Conservation (phyloP, 2,113 vertebrate genomes). For the Echinops telfairi region DNA sequence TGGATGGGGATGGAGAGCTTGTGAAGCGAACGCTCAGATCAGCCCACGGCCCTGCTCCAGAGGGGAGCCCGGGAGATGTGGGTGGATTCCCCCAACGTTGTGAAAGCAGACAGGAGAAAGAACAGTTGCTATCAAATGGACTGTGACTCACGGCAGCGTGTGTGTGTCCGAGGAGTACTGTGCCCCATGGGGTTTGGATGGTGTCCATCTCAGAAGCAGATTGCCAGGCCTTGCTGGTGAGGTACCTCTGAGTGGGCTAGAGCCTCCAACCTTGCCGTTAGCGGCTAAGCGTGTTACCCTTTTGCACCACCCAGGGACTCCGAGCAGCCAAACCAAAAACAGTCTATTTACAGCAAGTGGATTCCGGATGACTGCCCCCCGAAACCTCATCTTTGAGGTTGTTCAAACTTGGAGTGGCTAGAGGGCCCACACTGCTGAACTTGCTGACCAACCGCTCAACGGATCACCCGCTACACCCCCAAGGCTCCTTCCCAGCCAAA, state of each 20-base stretch:
- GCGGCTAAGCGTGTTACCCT: neutral
- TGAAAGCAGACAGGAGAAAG: neutral
- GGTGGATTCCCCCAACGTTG: neutral
- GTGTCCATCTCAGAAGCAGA: neutral
- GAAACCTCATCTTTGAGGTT: too few relatives aligned
- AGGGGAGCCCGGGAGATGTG: slow-evolving; percentile 63
- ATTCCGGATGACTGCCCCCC: too few relatives aligned
- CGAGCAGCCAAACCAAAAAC: too few relatives aligned
- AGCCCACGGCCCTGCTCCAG: neutral
- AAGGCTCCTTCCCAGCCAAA: too few relatives aligned
- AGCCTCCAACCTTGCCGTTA: neutral
- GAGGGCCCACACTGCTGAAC: too few relatives aligned
- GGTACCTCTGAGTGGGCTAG: neutral
- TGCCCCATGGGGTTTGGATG: neutral
- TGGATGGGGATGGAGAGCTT: neutral
- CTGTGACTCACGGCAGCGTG: neutral
- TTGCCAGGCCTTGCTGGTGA: neutral
- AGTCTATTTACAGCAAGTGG: too few relatives aligned
- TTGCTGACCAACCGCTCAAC: too few relatives aligned
- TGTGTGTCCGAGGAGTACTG: neutral
- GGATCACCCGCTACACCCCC: too few relatives aligned
- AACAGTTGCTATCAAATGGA: neutral
- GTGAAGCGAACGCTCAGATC: neutral
- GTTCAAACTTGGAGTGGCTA: too few relatives aligned
- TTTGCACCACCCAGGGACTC: neutral